Evolutionary conservation across 2,797 vertebrate species (phyloP).

Genomic region (Leuciscus waleckii): DNA sequence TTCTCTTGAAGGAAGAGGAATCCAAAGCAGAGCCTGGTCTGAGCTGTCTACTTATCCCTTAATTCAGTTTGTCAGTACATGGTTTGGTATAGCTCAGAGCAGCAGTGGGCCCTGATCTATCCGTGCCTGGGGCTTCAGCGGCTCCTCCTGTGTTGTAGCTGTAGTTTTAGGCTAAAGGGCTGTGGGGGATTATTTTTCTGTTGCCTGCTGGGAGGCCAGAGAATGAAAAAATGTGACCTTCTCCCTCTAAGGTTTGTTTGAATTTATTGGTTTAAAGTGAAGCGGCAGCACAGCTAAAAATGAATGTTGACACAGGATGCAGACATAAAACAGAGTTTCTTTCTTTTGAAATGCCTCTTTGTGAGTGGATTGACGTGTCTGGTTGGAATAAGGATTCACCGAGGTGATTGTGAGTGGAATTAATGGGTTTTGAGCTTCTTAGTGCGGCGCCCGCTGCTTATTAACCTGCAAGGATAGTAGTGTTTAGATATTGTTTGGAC

Average conservation of each 20-base stretch:
- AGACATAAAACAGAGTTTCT: constrained; percentile 44
- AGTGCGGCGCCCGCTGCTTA: background rate
- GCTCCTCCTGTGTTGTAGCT: constrained; percentile 49
- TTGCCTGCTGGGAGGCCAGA: constrained; percentile 56
- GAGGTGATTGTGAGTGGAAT: constrained; percentile 26
- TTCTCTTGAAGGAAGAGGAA: constrained; percentile 37
- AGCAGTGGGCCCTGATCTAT: constrained; percentile 52
- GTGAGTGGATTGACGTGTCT: constrained; percentile 29
- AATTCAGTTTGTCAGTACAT: constrained; percentile 58
- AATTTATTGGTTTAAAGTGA: constrained; percentile 63
- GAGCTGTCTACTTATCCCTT: constrained; percentile 46
- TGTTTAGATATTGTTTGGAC: constrained; percentile 39
- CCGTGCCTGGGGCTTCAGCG: constrained; percentile 39
- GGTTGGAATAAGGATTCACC: background rate
- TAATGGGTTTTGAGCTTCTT: constrained; percentile 30
- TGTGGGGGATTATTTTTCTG: constrained; percentile 54
- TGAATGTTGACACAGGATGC: constrained; percentile 51
- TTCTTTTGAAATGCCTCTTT: constrained; percentile 32
- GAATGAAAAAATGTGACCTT: constrained; percentile 58
- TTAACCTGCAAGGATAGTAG: constrained; percentile 46
- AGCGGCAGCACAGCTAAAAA: constrained; percentile 47
- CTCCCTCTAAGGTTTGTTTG: constrained; percentile 57
- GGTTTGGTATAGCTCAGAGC: constrained; percentile 55
- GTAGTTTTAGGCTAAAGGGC: constrained; percentile 46
- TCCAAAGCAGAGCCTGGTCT: constrained; percentile 40